Base-by-base conservation (phyloP, 2,888 invertebrate species). In the Linnaemya vulpina region DNA sequence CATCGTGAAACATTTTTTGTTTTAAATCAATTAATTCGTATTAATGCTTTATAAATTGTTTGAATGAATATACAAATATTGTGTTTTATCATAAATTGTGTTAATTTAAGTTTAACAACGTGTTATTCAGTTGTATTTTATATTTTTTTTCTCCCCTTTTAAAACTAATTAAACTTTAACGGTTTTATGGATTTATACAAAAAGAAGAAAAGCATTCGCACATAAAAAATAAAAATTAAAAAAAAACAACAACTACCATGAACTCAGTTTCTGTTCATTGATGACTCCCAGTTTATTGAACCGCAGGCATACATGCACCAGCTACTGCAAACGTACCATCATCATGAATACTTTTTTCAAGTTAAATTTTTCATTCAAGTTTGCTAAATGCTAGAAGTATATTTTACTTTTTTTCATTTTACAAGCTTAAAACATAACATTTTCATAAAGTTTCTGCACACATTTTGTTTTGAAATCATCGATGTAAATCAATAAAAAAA, bases 101-200 rank as follows among this genome's bases (percentile, higher is more conserved):
- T 51, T 67, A 40, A 63, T 67, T 67, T 30, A 60, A 46, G 15
- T 51, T 38, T 9, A 51, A 51, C 25, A 49, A 17, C 3, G n/a
- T 11, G n/a, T 46, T n/a, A 15, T 49, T 22, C 15, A 13, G 49
- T 22, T 35, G 1, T 40, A 11, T 40, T 40, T n/a, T 10, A 35
- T 35, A n/a, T 25, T 58, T 17, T 60, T 20, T 20, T 62, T 40
- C 13, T 22, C 62, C 53, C n/a, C n/a, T n/a, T 70, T 77, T 60
- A 60, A 40, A 76, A 82, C 76, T 76, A 82, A 82, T 82, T 76
- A 70, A 82, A 82, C 38, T 71, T 70, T 76, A 76, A 71, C 63
- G 70, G 30, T 13, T 76, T 62, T 55, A 70, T 65, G 43, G 5
- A 63, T 63, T 62, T 76, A 3, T 20, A 81, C 53, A 35, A 60